Base-by-base conservation (phyloP, 2,888 invertebrate genomes). In the Branchellion lobata region DNA sequence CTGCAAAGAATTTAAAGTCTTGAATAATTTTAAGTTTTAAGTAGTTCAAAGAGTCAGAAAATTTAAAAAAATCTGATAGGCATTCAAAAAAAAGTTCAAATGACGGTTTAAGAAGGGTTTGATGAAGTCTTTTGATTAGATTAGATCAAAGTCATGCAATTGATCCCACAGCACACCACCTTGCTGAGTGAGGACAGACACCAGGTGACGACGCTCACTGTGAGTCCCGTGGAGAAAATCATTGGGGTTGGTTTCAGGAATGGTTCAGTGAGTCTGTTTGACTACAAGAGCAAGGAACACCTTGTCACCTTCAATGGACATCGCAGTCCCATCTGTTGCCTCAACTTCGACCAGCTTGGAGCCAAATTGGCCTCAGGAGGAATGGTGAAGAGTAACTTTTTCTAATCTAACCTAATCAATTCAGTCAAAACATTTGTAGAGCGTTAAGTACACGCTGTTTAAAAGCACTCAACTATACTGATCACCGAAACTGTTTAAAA, bases 171-270 rank as follows among this genome's bases (percentile, higher is more conserved):
- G 24, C 65, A 27, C 53, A 24, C 27, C 76, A 76, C 21, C 5
- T 36, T 77, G 1, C n/a, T 24, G 34, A 77, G 65, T 65, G 94
- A 95, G 18, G 94, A 94, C 82, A 93, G 92, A 85, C 90, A 92
- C 69, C 91, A 92, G 79, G 95, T 94, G 0, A 93, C 94, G 0
- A 90, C 90, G 78, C 87, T 96, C 81, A 91, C 92, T 78, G 90
- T 92, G 0, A 93, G 92, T 82, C 92, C 93, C 0, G 92, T 92
- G 86, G 92, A 92, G 79, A 89, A 91, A 75, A 91, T 92, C 83
- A 88, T 83, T 18, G 96, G 97, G 21, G 94, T 93, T 29, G 98
- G 98, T 0, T 97, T 96, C 88, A 90, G 91, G 0, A 94, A 97
- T 89, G 99, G 97, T 0, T 91, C 91, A 65, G 90, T 97, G 0